Base-by-base conservation (phyloP, 2,113 vertebrate genomes). In the Nothoprocta perdicaria region DNA sequence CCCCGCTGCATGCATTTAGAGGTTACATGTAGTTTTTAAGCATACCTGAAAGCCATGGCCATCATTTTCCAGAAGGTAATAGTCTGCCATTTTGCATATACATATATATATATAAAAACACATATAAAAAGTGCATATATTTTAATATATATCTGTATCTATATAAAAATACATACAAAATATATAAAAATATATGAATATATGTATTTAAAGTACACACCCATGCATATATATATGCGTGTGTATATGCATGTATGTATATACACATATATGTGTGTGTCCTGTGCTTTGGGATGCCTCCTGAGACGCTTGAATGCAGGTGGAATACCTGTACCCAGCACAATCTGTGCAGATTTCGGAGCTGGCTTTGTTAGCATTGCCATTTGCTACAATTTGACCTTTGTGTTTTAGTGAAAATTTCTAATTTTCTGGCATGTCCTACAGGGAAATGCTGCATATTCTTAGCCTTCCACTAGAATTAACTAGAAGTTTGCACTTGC, bases 301-400 rank as follows among this genome's bases (percentile, higher is more conserved):
- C 5, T 1, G 1, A 7, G 14, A 58, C 58, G 62, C 94, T 88
- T 91, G 65, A 92, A 84, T 91, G 90, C 69, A 35, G 3, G 43
- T 22, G 38, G 16, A 60, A 76, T 23, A 19, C n/a, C 58, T 69
- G 38, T 89, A 31, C 87, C 74, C 38, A 6, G 50, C 41, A 57
- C 74, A 82, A 41, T 93, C 63, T 41, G 33, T 72, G 21, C 90
- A 69, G 87, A 84, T 92, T 82, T 65, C 55, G 68, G 5, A 92
- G 71, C 38, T 69, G 6, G 77, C 55, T 86, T 85, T 53, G 17
- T 53, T 63, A 76, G 43, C 80, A 81, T 89, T 87, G 71, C 90
- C 71, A 76, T 83, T 94, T 82, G 76, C 84, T 78, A 9, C 77
- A 60, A 17, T 94, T 88, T 81, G 66, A 53, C 71, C 60, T 88